Conservation (phyloP, 2,888 invertebrate genomes). For the Lepidochrysops patricia region DNA sequence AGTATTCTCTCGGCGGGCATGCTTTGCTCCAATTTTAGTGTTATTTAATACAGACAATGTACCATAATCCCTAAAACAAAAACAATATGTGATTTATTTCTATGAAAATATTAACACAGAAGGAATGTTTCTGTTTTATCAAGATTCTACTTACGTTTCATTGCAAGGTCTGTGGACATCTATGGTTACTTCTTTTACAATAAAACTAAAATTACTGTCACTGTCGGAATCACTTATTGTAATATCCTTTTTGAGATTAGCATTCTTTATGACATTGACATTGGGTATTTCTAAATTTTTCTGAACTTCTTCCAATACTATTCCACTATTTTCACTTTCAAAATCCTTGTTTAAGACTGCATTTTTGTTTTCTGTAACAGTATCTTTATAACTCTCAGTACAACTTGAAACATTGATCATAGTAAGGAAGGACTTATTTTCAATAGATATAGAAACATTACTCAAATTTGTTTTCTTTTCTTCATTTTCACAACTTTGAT, state of each 20-base stretch:
- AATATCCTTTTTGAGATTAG: conserved; percentile 2
- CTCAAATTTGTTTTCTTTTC: conserved; percentile 16
- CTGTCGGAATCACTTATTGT: conserved; percentile 37
- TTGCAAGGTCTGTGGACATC: conserved; percentile 46
- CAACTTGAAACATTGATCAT: conserved; percentile 36
- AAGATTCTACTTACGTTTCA: conserved; percentile 36
- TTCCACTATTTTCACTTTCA: background rate
- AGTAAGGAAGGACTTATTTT: conserved; percentile 20
- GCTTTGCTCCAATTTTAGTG: conserved; percentile 30
- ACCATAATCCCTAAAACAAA: conserved; percentile 40
- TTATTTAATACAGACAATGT: conserved; percentile 35
- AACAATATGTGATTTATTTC: conserved; percentile 9
- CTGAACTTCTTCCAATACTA: background rate
- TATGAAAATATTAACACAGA: background rate
- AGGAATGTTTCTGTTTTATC: background rate
- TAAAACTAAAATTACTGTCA: conserved; percentile 32
- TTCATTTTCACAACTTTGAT: conserved; percentile 21
- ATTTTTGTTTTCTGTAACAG: conserved; percentile 1
- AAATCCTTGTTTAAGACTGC: background rate
- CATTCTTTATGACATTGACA: conserved; percentile 25
- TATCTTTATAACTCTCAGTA: conserved; percentile 17
- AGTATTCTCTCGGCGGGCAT: conserved; percentile 38
- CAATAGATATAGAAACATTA: conserved; percentile 21
- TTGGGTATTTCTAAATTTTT: background rate
- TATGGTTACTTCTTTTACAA: conserved; percentile 38